Base-by-base conservation (phyloP, 2,888 invertebrate genomes). In the Lepidonotus clava region DNA sequence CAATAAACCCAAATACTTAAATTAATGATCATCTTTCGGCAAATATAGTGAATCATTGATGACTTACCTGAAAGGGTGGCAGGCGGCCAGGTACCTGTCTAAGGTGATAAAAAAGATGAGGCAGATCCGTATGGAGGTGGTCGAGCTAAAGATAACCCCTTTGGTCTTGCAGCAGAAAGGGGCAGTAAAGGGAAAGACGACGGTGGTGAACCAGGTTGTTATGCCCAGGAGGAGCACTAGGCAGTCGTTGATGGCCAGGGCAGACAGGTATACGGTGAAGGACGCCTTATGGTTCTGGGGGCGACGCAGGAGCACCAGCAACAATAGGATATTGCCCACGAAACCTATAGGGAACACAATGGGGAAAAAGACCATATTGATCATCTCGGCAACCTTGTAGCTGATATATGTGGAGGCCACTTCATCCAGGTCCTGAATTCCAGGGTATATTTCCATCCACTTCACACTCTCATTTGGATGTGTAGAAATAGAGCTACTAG, bases 41-140 rank as follows among this genome's bases (percentile, higher is more conserved):
- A 46, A 46, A 46, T 11, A 11, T 46, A 46, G n/a, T n/a, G n/a
- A n/a, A n/a, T n/a, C n/a, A 46, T 11, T 46, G n/a, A 21, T n/a
- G n/a, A n/a, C 56, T 56, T 56, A 56, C 56, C 56, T 56, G 56
- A 56, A 56, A 4, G 56, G 56, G n/a, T 56, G 56, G 56, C 56
- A 56, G 8, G 56, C n/a, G n/a, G 56, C 56, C n/a, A 56, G 56
- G n/a, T 56, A 56, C 56, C 56, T 56, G n/a, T 56, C 56, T 8
- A 56, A n/a, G 5, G 56, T 56, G 11, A 56, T 56, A n/a, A 56
- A 56, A n/a, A 56, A 56, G n/a, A 56, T 56, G 56, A 56, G 56
- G 56, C 14, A 56, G n/a, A 56, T 56, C 56, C 56, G 8, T 8
- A 56, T 8, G n/a, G 56, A 56, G 56, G 21, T 14, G 56, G 56